Percentiles rank a stretch among this genome's conserved stretches.
These are phyloP conservation scores for Caenorhabditis auriculariae DNA, from an alignment of 2,888 invertebrate species.

Conservation along the genomic window DNA sequence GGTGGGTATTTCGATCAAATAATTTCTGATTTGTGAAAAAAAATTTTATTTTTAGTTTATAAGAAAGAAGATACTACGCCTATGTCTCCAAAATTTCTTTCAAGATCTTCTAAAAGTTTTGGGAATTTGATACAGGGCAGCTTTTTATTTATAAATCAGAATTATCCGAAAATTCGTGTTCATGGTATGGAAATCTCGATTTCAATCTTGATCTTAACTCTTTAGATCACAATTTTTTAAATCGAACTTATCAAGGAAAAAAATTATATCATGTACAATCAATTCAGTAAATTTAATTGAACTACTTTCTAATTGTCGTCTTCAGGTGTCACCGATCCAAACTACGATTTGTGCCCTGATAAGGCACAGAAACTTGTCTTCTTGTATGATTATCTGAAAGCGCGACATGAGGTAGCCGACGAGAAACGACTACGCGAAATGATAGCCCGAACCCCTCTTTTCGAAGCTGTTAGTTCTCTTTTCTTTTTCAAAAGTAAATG, in stretches of 20 bases:
- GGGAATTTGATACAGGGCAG: no score
- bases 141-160: no score
- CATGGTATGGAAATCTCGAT: no score
- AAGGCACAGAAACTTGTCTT: slow-evolving; percentile 42
- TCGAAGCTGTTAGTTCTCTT: slow-evolving; percentile 51
- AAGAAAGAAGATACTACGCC: neutral
- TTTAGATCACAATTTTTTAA: neutral
- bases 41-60: neutral
- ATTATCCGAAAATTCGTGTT: no score
- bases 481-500: no score
- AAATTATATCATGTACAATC: neutral
- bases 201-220: no score
- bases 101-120: neutral
- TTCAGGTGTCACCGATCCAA: slow-evolving; percentile 58
- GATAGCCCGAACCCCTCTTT: slow-evolving; percentile 38
- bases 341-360: slow-evolving; percentile 49
- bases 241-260: neutral
- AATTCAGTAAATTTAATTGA: neutral
- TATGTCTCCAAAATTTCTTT: neutral
- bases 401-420: slow-evolving; percentile 11
- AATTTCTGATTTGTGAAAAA: neutral
- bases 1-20: slow-evolving; percentile 70
- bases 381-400: slow-evolving; percentile 43
- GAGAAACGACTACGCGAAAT: slow-evolving; percentile 21
- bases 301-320: neutral